Evolutionary conservation across 2,888 invertebrate genomes (phyloP).

Genomic region (Willowsia nigromaculata): DNA sequence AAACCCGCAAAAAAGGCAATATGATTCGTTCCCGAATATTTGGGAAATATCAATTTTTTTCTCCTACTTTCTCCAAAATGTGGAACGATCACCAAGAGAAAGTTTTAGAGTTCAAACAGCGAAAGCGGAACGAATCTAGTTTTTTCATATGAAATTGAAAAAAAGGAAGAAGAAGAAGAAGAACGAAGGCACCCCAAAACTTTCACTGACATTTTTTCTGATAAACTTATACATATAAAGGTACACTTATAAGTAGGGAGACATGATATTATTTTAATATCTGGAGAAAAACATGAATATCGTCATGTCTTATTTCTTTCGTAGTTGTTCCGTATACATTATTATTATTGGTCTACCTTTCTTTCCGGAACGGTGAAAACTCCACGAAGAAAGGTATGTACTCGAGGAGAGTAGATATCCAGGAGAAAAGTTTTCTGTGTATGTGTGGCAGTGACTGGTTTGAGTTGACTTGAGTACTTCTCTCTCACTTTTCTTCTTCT

Average conservation of each 20-base stretch:
- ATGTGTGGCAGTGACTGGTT: slow-evolving; percentile 9
- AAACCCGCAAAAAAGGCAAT: slow-evolving; percentile 13
- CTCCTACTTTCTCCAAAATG: not conserved
- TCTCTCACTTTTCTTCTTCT: not conserved
- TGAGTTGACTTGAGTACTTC: not conserved
- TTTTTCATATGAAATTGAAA: slow-evolving; percentile 29
- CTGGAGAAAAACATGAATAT: not conserved
- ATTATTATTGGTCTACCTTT: slow-evolving; percentile 20
- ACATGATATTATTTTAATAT: slow-evolving; percentile 26
- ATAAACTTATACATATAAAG: not conserved
- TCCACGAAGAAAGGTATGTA: too few species aligned
- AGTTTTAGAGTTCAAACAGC: slow-evolving; percentile 12
- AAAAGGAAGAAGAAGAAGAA: not conserved
- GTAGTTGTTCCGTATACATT: not conserved
- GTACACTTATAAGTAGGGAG: not conserved
- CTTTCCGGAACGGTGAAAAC: not conserved
- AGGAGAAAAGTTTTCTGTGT: too few species aligned
- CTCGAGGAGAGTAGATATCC: not conserved
- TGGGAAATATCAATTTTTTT: slow-evolving; percentile 18
- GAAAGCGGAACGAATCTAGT: slow-evolving; percentile 9
- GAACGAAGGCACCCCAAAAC: not conserved
- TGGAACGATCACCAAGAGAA: not conserved
- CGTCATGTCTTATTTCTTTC: not conserved
- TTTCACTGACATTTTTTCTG: not conserved
- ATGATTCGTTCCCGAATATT: slow-evolving; percentile 23